Evolutionary conservation across 2,113 vertebrate genomes (phyloP), one percentile per base, ranked within the genome.

Genomic region (Girardinichthys multiradiatus): DNA sequence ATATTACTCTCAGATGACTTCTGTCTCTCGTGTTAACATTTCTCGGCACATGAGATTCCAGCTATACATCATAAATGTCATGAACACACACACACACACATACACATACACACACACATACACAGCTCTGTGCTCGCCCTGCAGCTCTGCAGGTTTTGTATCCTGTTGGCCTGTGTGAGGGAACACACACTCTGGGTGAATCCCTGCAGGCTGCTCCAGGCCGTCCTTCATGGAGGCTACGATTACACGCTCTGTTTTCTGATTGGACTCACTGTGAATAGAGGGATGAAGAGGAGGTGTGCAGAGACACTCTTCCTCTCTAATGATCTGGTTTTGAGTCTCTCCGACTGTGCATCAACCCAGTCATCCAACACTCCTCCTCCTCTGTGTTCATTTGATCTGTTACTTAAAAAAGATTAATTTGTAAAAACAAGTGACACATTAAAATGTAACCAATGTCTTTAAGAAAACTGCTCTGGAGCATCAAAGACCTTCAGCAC

Each of bases 221-320:
- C 15, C 60, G 84, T 84, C 85, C 87, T 89, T 90, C 80, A 89
- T 74, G 70, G 70, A 68, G 42, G 76, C 79, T 83, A 67, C 81
- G 86, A 89, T 91, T 87, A 87, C 77, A 80, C 42, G 30, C 58
- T 74, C 73, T 74, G 82, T 68, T 79, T 76, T 69, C 71, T 81
- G 57, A 70, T 75, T 77, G 69, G 62, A 51, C 27, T 76, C 24
- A 3, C 8, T 24, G 68, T 28, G 66, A 64, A 75, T 13, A 37
- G 39, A 70, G 27, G 73, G 76, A 83, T 24, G 68, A 73, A 31
- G 48, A 70, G 59, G 77, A 74, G 28, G 59, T 37, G 57, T 21
- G 48, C 24, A 61, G 21, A 24, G n/a, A 21, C 35, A 8, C 33
- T 61, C 61, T 62, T 45, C 51, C 61, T 64, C 64, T 39, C 21